A percentile compares a stretch with the other conserved stretches of the same genome.
These are phyloP conservation scores for Epistrophe eligans DNA, from an alignment of 2,888 invertebrate genomes.

Conservation along the genomic window DNA sequence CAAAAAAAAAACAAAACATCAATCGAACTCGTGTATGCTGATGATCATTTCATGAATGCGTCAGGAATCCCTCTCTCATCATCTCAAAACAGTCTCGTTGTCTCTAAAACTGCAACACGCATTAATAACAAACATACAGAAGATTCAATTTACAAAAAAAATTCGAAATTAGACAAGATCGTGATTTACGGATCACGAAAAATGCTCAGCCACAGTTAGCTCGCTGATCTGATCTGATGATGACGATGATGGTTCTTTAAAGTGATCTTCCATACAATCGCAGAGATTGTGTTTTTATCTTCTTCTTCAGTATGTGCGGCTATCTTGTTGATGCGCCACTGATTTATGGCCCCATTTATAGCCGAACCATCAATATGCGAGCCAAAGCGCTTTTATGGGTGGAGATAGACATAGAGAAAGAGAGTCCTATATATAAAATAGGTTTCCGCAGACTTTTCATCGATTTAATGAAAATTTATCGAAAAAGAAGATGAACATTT, in stretches of 20 bases:
- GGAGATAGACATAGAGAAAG: constrained; percentile 27
- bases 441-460: constrained; percentile 53
- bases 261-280: constrained; percentile 30
- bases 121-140: constrained; percentile 31
- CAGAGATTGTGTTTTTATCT: background rate
- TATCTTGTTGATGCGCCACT: constrained; percentile 65
- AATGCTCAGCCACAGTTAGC: constrained; percentile 9
- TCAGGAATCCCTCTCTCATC: constrained; percentile 78
- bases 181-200: constrained; percentile 82
- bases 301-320: constrained; percentile 13
- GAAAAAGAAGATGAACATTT: constrained; percentile 25
- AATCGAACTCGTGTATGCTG: constrained; percentile 45
- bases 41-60: constrained; percentile 57
- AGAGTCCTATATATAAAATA: constrained; percentile 7
- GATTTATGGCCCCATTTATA: constrained; percentile 75
- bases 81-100: constrained; percentile 1
- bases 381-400: constrained; percentile 67
- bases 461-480: constrained; percentile 29
- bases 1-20: background rate
- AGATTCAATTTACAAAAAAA: constrained; percentile 62
- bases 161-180: constrained; percentile 82
- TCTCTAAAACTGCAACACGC: background rate
- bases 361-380: constrained; percentile 55
- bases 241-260: constrained; percentile 37
- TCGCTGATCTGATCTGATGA: background rate